Base-by-base conservation (phyloP, 2,113 vertebrate species). In the Acinonyx jubatus region DNA sequence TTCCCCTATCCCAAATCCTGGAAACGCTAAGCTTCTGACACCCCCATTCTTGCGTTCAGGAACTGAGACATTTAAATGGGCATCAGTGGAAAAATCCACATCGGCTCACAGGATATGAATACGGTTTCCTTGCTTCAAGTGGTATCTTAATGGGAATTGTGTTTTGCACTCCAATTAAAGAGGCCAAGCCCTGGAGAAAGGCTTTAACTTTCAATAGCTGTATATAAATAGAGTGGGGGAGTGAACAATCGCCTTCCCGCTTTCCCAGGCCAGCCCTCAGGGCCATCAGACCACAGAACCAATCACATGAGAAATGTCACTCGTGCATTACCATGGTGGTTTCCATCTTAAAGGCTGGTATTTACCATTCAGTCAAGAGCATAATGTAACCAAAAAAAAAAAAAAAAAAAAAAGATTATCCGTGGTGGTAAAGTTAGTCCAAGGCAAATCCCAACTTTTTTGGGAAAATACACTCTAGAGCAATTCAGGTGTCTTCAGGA, bases 31-130 rank as follows among this genome's bases (percentile, higher is more conserved):
- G 92, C 88, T 96, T 97, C 57, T 89, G 96, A 97, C 97, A 97
- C 93, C 97, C 97, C 86, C 2, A 3, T 94, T 97, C 96, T 92
- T 5, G 9, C 94, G 95, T 97, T 98, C 98, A 97, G 97, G 66
- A 96, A 98, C 98, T 98, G 96, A 98, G 95, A 94, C 97, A 97
- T 94, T 96, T 50, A 96, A 92, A 96, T 85, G 96, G 93, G 86
- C 97, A 57, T 19, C 89, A 98, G 90, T 98, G 98, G 98, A 98
- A 99, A 98, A 99, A 98, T 97, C 97, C 93, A 94, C 98, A 92
- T 89, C 97, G 98, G 97, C 93, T 98, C 98, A 98, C 89, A 98
- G 98, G 99, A 98, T 98, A 97, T 98, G 98, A 98, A 98, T 95
- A 92, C 85, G 82, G 96, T 95, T 99, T 98, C 98, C 98, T 98